Conservation (phyloP, 2,888 invertebrate genomes). For the Cheilosia soror region DNA sequence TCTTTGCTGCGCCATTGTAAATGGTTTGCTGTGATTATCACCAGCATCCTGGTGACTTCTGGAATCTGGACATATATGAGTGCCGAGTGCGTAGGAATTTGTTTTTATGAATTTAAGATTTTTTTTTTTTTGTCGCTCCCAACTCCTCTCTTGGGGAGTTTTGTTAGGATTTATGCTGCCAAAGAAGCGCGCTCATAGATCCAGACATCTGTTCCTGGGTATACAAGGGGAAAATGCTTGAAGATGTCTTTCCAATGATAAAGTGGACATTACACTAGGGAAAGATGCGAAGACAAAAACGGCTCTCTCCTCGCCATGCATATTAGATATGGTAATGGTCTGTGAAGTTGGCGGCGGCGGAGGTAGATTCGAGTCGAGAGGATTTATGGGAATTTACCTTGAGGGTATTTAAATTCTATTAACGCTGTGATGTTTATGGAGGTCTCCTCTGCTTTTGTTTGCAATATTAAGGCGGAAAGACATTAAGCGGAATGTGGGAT, state of each 20-base stretch:
- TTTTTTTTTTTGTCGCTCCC: background rate
- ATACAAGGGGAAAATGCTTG: conserved; percentile 26
- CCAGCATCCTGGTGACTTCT: conserved; percentile 66
- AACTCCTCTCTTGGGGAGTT: conserved; percentile 10
- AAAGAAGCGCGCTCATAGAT: conserved; percentile 55
- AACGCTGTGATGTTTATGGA: conserved; percentile 65
- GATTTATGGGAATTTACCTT: conserved; percentile 71
- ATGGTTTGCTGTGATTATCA: conserved; percentile 69
- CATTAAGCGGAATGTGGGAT: conserved; percentile 54
- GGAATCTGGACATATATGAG: conserved; percentile 65
- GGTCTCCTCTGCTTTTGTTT: conserved; percentile 44
- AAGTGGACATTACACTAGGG: conserved; percentile 70
- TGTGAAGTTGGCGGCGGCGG: conserved; percentile 51
- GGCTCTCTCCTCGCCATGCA: conserved; percentile 49
- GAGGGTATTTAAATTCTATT: conserved; percentile 74
- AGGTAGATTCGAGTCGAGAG: conserved; percentile 36
- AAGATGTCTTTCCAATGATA: conserved; percentile 68
- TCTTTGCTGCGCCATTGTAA: conserved; percentile 63
- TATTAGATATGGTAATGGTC: conserved; percentile 74
- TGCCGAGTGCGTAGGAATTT: conserved; percentile 71
- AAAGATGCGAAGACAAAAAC: conserved; percentile 63
- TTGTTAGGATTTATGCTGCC: conserved; percentile 48
- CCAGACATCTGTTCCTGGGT: conserved; percentile 63
- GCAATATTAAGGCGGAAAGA: conserved; percentile 42
- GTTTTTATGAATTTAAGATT: conserved; percentile 54